phyloP scores from a whole-genome alignment of 2,797 vertebrate genomes.

The Microctenopoma stevenorrisi region DNA sequence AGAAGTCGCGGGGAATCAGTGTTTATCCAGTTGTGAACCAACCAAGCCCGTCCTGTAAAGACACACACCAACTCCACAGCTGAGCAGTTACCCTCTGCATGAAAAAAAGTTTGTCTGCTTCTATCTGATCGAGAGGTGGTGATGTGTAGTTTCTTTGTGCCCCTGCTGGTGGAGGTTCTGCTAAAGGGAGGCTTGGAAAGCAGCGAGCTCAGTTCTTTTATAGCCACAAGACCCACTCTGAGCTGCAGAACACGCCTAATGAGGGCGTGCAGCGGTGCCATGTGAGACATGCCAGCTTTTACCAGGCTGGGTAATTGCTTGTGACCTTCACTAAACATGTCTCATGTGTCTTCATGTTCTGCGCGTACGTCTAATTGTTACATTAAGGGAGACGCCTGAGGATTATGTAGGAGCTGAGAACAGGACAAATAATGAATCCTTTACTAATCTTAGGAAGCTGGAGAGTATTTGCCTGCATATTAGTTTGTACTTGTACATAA shows the following conservation, averaged over 20 bases:
- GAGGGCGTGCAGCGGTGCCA: conserved; percentile 74
- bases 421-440: conserved; percentile 14
- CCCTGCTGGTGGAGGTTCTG: conserved; percentile 67
- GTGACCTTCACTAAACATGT: conserved; percentile 76
- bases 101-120: conserved; percentile 58
- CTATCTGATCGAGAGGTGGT: conserved; percentile 69
- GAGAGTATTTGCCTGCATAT: neutral
- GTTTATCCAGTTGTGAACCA: conserved; percentile 49
- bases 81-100: conserved; percentile 18
- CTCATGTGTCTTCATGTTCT: conserved; percentile 67
- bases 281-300: conserved; percentile 78
- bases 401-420: conserved; percentile 19
- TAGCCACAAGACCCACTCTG: conserved; percentile 73
- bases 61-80: conserved; percentile 44
- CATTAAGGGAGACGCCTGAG: conserved; percentile 49
- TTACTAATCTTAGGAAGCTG: neutral
- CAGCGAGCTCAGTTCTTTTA: conserved; percentile 74
- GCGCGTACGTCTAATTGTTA: conserved; percentile 65
- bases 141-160: conserved; percentile 78
- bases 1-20: conserved; percentile 18
- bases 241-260: conserved; percentile 79
- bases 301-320: conserved; percentile 78
- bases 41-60: conserved; percentile 58
- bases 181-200: conserved; percentile 65
- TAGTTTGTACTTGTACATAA: neutral